These are phyloP conservation scores for Octodonta nipae DNA, from an alignment of 2,888 invertebrate species.

Conservation along the genomic window DNA sequence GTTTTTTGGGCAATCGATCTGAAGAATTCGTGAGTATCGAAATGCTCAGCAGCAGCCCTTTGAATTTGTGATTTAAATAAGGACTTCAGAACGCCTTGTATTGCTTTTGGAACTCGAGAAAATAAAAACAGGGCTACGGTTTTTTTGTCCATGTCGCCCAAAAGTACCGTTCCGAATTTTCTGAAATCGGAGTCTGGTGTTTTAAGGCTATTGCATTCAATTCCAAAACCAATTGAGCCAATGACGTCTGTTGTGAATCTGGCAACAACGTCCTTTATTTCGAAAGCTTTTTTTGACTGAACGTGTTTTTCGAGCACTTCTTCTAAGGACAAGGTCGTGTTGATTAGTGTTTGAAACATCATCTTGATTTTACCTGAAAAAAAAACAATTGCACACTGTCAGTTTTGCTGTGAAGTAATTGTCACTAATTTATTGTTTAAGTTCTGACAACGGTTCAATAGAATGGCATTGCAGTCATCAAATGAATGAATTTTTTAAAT, in stretches of 20 bases:
- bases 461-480: no score
- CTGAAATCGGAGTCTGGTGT: constrained; percentile 19
- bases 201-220: constrained; percentile 32
- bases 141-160: no score
- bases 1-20: constrained; percentile 23
- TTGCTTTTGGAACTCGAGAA: no score
- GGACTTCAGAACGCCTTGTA: no score
- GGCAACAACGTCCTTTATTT: constrained; percentile 35
- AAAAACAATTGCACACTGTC: background rate
- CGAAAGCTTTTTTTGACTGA: constrained; percentile 21
- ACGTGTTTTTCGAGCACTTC: constrained; percentile 14
- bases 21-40: constrained; percentile 30
- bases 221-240: constrained; percentile 31
- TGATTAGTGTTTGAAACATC: constrained; percentile 28
- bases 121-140: no score
- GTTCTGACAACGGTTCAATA: no score
- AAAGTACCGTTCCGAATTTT: constrained; percentile 15
- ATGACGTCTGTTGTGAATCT: no score
- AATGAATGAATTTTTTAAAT: no score
- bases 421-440: no score
- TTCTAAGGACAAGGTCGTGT: constrained; percentile 22
- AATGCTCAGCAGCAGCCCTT: no score
- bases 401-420: no score
- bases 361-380: constrained; percentile 27
- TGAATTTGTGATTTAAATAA: no score